Conservation (phyloP, 2,113 vertebrate species). For the Arvicanthis niloticus region DNA sequence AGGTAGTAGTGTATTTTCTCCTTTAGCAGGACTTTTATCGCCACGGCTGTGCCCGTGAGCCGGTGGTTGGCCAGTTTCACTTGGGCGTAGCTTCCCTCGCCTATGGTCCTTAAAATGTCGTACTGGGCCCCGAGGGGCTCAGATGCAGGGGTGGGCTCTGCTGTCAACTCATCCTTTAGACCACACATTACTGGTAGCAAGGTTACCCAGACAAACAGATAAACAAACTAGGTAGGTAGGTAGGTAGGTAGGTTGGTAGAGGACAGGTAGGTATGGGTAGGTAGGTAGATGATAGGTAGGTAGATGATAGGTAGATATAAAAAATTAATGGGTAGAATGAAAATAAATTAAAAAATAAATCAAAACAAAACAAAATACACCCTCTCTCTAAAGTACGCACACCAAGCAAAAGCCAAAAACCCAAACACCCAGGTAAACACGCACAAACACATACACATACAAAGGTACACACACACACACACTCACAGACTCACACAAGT, state of each 20-base stretch:
- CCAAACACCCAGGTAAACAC: not conserved
- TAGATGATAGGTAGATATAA: too few species aligned
- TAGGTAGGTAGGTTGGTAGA: too few species aligned
- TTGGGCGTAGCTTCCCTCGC: not conserved
- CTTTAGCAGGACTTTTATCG: not conserved
- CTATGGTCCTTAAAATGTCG: not conserved
- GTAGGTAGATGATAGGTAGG: too few species aligned
- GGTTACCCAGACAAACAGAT: not conserved
- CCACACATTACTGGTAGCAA: not conserved
- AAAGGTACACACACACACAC: not conserved
- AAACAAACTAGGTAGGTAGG: too few species aligned
- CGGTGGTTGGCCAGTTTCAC: not conserved
- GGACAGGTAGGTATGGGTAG: too few species aligned
- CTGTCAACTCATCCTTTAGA: too few species aligned
- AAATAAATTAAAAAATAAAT: not conserved
- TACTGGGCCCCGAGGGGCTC: not conserved
- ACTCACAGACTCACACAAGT: not conserved
- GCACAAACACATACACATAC: not conserved
- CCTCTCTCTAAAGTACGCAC: not conserved
- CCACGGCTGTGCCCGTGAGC: not conserved
- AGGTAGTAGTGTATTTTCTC: not conserved
- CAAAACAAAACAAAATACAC: not conserved
- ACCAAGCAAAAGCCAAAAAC: not conserved
- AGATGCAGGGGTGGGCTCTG: not conserved
- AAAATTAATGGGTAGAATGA: not conserved